phyloP scores from a whole-genome alignment of 2,113 vertebrate species.

The Terrapene triunguis region DNA sequence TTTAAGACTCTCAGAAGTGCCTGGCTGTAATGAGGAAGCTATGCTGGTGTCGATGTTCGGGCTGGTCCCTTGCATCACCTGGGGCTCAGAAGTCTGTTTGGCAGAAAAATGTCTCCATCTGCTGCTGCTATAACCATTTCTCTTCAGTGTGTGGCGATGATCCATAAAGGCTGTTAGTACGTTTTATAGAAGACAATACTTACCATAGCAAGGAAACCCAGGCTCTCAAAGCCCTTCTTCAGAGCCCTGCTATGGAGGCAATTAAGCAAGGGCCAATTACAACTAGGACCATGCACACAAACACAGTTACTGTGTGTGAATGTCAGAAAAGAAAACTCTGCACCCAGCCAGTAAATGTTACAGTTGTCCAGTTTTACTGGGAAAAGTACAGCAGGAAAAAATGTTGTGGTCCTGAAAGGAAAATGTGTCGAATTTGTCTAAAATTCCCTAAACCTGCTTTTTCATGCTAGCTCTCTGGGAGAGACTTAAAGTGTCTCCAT shows the following conservation, averaged over 20 bases:
- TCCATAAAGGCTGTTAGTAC: neutral
- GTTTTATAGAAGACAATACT: neutral
- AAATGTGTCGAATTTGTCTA: neutral
- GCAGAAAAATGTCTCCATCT: slow-evolving; percentile 29
- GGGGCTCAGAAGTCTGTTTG: slow-evolving; percentile 7
- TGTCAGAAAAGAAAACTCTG: neutral
- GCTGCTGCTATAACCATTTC: slow-evolving; percentile 18
- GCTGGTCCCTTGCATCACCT: neutral
- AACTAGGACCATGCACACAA: neutral
- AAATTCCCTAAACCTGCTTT: neutral
- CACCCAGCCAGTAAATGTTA: neutral
- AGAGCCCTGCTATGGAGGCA: neutral
- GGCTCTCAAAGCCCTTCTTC: neutral
- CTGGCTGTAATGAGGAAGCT: neutral
- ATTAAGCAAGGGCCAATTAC: neutral
- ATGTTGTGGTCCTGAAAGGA: neutral
- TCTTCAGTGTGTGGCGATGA: neutral
- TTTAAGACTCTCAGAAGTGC: neutral
- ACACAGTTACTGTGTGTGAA: neutral
- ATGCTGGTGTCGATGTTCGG: neutral
- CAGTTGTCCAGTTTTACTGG: fast-evolving
- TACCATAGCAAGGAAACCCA: neutral
- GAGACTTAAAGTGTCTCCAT: slow-evolving; percentile 14
- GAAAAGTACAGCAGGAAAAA: neutral
- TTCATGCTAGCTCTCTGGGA: neutral